Conservation (phyloP, 2,113 vertebrate species). For the Pionites leucogaster region DNA sequence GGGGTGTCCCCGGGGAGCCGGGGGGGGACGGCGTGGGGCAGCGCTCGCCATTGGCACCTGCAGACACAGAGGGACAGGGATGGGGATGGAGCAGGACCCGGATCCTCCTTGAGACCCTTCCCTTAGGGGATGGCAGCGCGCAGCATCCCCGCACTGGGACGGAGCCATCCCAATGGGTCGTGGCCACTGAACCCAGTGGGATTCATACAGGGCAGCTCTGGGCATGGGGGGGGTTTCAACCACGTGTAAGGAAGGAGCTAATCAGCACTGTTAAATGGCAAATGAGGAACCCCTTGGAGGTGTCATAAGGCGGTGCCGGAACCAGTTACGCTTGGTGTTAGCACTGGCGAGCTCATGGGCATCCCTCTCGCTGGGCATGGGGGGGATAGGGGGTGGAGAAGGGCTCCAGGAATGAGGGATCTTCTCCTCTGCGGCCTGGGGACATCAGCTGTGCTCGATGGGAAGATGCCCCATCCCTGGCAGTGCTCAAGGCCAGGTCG, state of each 20-base stretch:
- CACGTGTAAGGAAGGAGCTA: not conserved
- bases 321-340: not conserved
- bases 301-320: not conserved
- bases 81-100: accelerated
- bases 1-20: constrained; percentile 66
- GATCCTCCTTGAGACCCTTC: accelerated
- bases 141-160: accelerated
- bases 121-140: accelerated
- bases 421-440: not conserved
- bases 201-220: accelerated
- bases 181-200: not conserved
- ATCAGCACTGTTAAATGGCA: not conserved
- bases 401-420: not conserved
- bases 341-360: not conserved
- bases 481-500: not conserved
- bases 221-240: not conserved
- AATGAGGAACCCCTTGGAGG: not conserved
- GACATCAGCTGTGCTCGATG: not conserved
- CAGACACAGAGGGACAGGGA: not conserved
- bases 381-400: not conserved
- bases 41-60: constrained; percentile 71
- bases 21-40: constrained; percentile 81
- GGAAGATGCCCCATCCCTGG: not conserved
- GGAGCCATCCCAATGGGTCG: not conserved
- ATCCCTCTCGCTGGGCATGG: not conserved